Percentiles rank a stretch among this genome's conserved stretches.
Evolutionary conservation across 2,113 vertebrate species (phyloP).

Genomic region (Platichthys flesus): DNA sequence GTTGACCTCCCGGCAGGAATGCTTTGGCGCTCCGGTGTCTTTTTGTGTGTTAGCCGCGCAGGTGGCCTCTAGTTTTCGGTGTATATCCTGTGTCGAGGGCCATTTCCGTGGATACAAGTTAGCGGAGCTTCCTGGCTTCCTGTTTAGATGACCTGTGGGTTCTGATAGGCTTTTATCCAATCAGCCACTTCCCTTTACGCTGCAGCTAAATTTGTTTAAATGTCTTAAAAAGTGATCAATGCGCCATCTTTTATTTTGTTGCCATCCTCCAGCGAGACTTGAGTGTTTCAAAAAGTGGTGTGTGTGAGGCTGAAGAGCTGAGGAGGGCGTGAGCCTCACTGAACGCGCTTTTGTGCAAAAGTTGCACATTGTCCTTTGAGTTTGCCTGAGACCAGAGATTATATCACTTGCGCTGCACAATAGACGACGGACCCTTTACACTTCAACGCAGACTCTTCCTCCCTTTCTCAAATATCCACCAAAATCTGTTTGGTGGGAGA

Average conservation of each 20-base stretch:
- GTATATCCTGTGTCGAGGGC: conserved; percentile 81
- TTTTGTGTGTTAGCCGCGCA: conserved; percentile 37
- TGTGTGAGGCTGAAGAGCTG: not conserved
- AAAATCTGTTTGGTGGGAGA: too few relatives aligned
- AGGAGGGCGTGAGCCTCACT: not conserved
- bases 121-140: conserved; percentile 85
- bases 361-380: not conserved
- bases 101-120: conserved; percentile 79
- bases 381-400: not conserved
- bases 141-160: conserved; percentile 73
- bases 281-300: not conserved
- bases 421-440: too few relatives aligned
- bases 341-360: not conserved
- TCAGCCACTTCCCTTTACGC: conserved; percentile 54
- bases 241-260: not conserved
- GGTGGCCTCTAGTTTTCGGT: conserved; percentile 51
- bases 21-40: not conserved
- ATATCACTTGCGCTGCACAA: too few relatives aligned
- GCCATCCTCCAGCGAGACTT: not conserved
- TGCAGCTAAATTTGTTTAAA: conserved; percentile 35
- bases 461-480: too few relatives aligned
- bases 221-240: conserved; percentile 1
- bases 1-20: not conserved
- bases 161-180: conserved; percentile 72
- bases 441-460: too few relatives aligned